Evolutionary conservation across 2,797 vertebrate genomes (phyloP).

Genomic region (Anableps anableps): DNA sequence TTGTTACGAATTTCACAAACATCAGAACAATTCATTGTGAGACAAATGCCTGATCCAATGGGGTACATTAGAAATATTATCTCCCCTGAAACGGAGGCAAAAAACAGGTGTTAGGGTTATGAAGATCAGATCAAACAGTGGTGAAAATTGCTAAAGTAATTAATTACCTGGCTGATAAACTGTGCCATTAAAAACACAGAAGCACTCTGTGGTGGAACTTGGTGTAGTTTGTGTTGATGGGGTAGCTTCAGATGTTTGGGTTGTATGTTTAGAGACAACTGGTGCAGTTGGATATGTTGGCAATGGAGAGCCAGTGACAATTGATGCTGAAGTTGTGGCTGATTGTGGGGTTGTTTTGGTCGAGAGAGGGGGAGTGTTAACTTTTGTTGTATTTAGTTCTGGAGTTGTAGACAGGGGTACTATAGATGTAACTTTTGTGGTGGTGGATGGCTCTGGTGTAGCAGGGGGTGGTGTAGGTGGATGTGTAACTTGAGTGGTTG

Average conservation of each 20-base stretch:
- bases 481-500: no score
- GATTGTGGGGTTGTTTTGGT: background rate
- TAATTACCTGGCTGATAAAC: slow-evolving; percentile 69
- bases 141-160: background rate
- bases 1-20: slow-evolving; percentile 69
- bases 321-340: background rate
- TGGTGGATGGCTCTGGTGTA: background rate
- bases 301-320: background rate
- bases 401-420: no score
- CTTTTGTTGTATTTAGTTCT: no score
- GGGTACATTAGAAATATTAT: slow-evolving; percentile 51
- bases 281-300: background rate
- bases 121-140: background rate
- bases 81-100: slow-evolving; percentile 41
- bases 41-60: slow-evolving; percentile 72
- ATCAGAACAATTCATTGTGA: slow-evolving; percentile 73
- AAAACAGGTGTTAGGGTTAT: background rate
- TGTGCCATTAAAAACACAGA: slow-evolving; percentile 66
- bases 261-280: no score
- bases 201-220: slow-evolving; percentile 22
- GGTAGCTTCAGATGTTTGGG: background rate
- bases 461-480: background rate
- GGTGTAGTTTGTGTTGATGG: background rate
- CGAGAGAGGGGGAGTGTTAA: no score
- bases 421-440: no score